Base-by-base conservation (phyloP, 2,113 vertebrate species). In the Hymenochirus boettgeri region DNA sequence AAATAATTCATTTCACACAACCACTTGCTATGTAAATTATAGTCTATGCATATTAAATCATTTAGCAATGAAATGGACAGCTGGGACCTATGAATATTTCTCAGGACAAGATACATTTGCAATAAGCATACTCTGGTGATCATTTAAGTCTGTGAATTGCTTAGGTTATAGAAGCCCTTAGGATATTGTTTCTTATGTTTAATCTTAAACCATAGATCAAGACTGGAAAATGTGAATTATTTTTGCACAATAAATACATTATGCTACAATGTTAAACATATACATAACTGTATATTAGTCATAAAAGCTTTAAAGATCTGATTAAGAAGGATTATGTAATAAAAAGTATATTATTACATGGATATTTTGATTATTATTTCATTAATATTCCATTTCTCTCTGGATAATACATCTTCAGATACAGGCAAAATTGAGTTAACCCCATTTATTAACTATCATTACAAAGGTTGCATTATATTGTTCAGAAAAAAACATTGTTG, bases 1-100 rank as follows among this genome's bases (percentile, higher is more conserved):
- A 87, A 87, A 88, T 88, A 83, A 88, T 89, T 89, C 85, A 89
- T 86, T 70, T 75, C 0, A 1, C 77, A 69, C 67, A 83, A 25
- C 73, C 77, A 80, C 78, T 86, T 85, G 81, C 79, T 84, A 86
- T 88, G 84, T 85, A 88, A 88, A 89, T 86, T 82, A 79, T 85
- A 85, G 79, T 82, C 78, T 77, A 69, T 84, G 77, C 81, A 79
- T 87, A 85, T 88, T 87, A 87, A 83, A 74, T 37, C 72, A 86
- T 82, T 86, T 86, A 87, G 77, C 76, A 79, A 78, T 81, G 77
- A 88, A 88, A 88, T 62, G 74, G 86, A 85, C 85, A 85, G 82
- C 79, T 81, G 81, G 72, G 79, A 75, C 83, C 80, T 81, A 85
- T 78, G 76, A 84, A 76, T 86, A 76, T 85, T 75, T 83, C 78